Evolutionary conservation across 1,140 invertebrate genomes (phyloP).

Genomic region (Lordiphosa stackelbergi): DNA sequence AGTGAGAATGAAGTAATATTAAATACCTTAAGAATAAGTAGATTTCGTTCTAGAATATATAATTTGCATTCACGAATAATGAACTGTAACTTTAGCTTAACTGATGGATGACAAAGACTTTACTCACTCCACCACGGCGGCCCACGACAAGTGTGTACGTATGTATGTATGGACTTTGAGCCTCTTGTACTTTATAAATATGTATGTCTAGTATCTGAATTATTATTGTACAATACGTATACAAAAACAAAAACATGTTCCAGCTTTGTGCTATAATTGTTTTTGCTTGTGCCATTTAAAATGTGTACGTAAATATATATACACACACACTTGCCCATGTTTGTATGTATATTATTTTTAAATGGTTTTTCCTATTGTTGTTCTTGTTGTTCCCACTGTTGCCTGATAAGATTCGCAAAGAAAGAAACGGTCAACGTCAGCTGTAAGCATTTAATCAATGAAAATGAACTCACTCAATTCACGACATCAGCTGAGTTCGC

Average conservation of each 20-base stretch:
- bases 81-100: constrained; percentile 5
- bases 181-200: constrained; percentile 7
- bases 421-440: constrained; percentile 59
- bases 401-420: constrained; percentile 57
- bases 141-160: too few relatives aligned
- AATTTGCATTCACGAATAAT: constrained; percentile 1
- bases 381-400: constrained; percentile 21
- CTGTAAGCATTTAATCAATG: constrained; percentile 63
- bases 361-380: constrained; percentile 50
- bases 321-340: not conserved
- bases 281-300: constrained; percentile 21
- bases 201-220: constrained; percentile 22
- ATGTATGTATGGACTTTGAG: constrained; percentile 30
- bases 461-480: constrained; percentile 60
- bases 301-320: constrained; percentile 7
- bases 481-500: constrained; percentile 35
- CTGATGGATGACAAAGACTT: not conserved
- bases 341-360: constrained; percentile 15
- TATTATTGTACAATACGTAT: constrained; percentile 15
- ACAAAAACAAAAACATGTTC: constrained; percentile 1
- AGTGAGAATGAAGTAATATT: not conserved
- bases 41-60: too few relatives aligned
- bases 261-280: constrained; percentile 22
- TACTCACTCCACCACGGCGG: constrained; percentile 4
- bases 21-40: too few relatives aligned